phyloP scores from a whole-genome alignment of 1,140 invertebrate species.

The Lepidurus apus region DNA sequence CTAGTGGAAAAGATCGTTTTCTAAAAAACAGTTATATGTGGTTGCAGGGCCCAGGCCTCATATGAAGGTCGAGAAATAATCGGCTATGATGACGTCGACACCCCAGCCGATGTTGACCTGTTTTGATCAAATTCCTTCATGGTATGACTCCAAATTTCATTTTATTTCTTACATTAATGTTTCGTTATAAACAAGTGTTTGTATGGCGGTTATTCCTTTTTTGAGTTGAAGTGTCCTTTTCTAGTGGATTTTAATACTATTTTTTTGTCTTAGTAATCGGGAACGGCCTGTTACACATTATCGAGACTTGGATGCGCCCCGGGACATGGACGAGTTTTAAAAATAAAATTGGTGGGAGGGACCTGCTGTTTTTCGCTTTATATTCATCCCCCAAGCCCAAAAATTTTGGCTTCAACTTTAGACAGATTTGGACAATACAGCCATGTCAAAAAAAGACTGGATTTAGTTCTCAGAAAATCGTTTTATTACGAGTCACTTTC shows the following conservation, averaged over 20 bases:
- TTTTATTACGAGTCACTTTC: not conserved
- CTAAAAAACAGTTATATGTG: constrained; percentile 33
- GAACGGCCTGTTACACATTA: constrained; percentile 80
- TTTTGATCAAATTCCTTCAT: constrained; percentile 48
- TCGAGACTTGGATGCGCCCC: constrained; percentile 82
- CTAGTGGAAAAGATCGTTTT: constrained; percentile 41
- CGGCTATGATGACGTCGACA: constrained; percentile 78
- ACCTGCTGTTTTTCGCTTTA: not conserved
- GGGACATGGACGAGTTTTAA: constrained; percentile 73
- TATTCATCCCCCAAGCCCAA: not conserved
- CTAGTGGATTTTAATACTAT: constrained; percentile 24
- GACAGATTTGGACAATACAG: too few species aligned
- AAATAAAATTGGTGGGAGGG: not conserved
- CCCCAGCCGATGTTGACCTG: constrained; percentile 64
- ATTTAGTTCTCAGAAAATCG: not conserved
- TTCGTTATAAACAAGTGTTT: constrained; percentile 24
- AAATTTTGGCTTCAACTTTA: not conserved
- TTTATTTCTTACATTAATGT: constrained; percentile 33
- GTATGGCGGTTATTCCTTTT: constrained; percentile 23
- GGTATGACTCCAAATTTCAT: constrained; percentile 29
- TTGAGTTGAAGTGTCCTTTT: constrained; percentile 2
- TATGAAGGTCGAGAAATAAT: constrained; percentile 60
- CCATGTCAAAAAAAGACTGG: too few species aligned
- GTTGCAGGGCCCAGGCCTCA: constrained; percentile 39
- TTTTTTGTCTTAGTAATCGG: constrained; percentile 50